phyloP scores from a whole-genome alignment of 1,140 invertebrate genomes.

The Apis cerana region DNA sequence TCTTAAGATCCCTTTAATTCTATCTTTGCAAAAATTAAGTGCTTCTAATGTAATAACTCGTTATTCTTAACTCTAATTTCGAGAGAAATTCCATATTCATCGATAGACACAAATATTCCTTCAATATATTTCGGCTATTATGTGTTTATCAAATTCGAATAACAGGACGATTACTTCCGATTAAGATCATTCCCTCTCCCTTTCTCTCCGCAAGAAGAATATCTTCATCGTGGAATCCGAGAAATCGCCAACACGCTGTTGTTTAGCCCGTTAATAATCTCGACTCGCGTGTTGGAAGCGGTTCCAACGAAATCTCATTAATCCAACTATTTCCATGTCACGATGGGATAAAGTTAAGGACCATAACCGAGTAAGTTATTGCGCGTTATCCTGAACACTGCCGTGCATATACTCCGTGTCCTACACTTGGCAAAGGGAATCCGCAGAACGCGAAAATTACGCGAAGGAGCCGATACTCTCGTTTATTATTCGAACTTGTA shows the following conservation, averaged over 20 bases:
- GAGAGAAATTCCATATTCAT: background rate
- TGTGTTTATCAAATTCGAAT: background rate
- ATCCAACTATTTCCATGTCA: background rate
- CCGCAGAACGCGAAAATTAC: conserved; percentile 7
- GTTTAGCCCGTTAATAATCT: background rate
- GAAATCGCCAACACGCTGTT: background rate
- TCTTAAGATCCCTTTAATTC: background rate
- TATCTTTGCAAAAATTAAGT: no score
- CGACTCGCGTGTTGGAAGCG: background rate
- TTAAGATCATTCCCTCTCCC: no score
- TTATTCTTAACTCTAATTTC: no score
- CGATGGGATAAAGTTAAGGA: conserved; percentile 9
- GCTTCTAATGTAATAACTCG: no score
- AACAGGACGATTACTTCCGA: no score
- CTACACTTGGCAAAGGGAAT: conserved; percentile 14
- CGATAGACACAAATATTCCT: background rate
- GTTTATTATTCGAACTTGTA: no score
- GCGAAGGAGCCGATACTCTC: no score
- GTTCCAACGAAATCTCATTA: conserved; percentile 18
- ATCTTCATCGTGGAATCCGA: background rate
- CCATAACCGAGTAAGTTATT: conserved; percentile 19
- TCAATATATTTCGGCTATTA: no score
- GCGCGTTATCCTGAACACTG: conserved; percentile 23
- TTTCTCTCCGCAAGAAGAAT: no score
- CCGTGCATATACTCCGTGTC: background rate